A percentile compares a stretch with the other conserved stretches of the same genome.
phyloP scores from a whole-genome alignment of 2,888 invertebrate genomes.

The Ornithoptera priamus region DNA sequence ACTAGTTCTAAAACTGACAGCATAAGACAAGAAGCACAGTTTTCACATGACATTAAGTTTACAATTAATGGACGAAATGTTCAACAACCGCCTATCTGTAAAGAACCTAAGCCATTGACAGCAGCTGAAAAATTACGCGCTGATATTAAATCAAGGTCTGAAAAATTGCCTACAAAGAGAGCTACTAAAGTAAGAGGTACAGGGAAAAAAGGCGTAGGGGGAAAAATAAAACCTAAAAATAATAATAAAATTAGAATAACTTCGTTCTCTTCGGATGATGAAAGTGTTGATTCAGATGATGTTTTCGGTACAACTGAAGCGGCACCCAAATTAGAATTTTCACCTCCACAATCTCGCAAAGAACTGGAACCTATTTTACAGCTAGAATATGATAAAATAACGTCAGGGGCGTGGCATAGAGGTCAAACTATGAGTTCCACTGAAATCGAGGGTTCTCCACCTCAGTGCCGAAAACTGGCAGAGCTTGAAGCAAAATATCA shows the following conservation, averaged over 20 bases:
- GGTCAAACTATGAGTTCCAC: slow-evolving; percentile 89
- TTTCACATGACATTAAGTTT: slow-evolving; percentile 77
- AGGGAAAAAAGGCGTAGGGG: slow-evolving; percentile 77
- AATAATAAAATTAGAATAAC: slow-evolving; percentile 87
- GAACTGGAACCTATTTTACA: slow-evolving; percentile 87
- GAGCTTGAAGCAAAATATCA: slow-evolving; percentile 84
- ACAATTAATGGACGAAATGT: slow-evolving; percentile 71
- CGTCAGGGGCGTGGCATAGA: slow-evolving; percentile 83
- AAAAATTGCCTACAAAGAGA: slow-evolving; percentile 83
- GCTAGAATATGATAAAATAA: slow-evolving; percentile 85
- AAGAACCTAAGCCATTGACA: slow-evolving; percentile 67
- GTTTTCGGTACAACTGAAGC: slow-evolving; percentile 88
- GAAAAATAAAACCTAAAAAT: slow-evolving; percentile 81
- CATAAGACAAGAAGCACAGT: slow-evolving; percentile 79
- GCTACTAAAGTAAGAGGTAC: slow-evolving; percentile 82
- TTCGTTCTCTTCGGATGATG: slow-evolving; percentile 88
- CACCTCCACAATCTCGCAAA: slow-evolving; percentile 87
- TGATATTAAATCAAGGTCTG: slow-evolving; percentile 79
- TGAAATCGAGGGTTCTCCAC: slow-evolving; percentile 88
- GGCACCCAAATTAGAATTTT: slow-evolving; percentile 86
- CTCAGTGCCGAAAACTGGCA: slow-evolving; percentile 83
- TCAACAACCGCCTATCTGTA: slow-evolving; percentile 64
- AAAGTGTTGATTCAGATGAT: slow-evolving; percentile 88
- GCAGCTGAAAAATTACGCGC: slow-evolving; percentile 75
- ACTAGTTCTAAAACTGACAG: slow-evolving; percentile 87